Conservation (phyloP, 2,113 vertebrate species). For the Callionymus lyra region DNA sequence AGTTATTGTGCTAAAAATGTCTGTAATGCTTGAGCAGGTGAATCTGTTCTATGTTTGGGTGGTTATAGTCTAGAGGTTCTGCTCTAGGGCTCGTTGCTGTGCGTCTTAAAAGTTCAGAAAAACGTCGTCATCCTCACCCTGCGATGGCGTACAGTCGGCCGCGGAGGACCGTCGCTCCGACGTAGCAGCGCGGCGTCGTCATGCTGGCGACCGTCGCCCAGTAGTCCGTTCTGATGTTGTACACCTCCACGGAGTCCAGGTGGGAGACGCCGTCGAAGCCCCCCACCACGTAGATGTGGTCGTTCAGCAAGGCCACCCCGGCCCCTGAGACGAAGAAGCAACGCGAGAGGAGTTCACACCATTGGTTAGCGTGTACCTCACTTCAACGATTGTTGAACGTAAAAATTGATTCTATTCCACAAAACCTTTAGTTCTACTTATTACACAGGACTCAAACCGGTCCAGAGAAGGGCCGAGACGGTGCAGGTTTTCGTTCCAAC, state of each 20-base stretch:
- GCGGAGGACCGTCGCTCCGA: slow-evolving; percentile 90
- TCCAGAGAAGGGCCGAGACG: too few relatives aligned
- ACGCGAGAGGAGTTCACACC: slow-evolving; percentile 3
- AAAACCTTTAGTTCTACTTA: too few relatives aligned
- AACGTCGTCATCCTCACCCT: slow-evolving; percentile 67
- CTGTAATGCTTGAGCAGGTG: too few relatives aligned
- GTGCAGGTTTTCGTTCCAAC: too few relatives aligned
- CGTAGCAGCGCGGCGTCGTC: slow-evolving; percentile 95
- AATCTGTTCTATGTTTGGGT: too few relatives aligned
- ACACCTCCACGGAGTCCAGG: slow-evolving; percentile 91
- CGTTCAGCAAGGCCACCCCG: slow-evolving; percentile 90
- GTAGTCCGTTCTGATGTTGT: slow-evolving; percentile 93
- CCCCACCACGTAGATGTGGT: slow-evolving; percentile 95
- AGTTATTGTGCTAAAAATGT: too few relatives aligned
- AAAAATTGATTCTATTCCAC: too few relatives aligned
- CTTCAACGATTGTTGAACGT: too few relatives aligned
- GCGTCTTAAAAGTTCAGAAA: too few relatives aligned
- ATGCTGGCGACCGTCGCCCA: slow-evolving; percentile 95
- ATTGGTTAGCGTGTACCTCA: background rate
- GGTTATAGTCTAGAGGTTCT: too few relatives aligned
- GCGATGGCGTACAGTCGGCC: slow-evolving; percentile 93
- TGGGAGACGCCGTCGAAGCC: slow-evolving; percentile 94
- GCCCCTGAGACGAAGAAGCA: slow-evolving; percentile 66
- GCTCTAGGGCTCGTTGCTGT: too few relatives aligned
- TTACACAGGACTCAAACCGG: too few relatives aligned